Conservation (phyloP, 2,888 invertebrate species). For the Elmis aenea region DNA sequence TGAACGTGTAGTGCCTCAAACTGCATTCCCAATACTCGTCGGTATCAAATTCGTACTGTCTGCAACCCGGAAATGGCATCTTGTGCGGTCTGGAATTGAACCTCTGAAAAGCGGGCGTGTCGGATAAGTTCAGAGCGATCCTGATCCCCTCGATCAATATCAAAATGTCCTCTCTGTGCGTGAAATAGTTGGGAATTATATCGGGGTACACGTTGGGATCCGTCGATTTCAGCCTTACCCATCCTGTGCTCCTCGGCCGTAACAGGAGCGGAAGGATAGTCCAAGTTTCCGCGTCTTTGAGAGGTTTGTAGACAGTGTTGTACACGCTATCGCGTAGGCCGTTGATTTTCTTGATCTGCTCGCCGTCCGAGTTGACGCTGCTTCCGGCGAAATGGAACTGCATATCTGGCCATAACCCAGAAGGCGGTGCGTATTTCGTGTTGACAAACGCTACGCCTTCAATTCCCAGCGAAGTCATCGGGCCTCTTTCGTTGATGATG, state of each 20-base stretch:
- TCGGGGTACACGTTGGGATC: slow-evolving; percentile 80
- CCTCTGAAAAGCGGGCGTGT: slow-evolving; percentile 72
- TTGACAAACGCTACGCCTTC: slow-evolving; percentile 86
- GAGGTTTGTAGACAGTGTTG: slow-evolving; percentile 79
- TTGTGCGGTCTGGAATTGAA: slow-evolving; percentile 75
- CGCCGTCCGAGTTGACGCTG: slow-evolving; percentile 78
- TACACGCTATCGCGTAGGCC: slow-evolving; percentile 75
- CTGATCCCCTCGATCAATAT: slow-evolving; percentile 79
- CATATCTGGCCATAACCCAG: slow-evolving; percentile 76
- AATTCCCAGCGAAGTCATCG: slow-evolving; percentile 75
- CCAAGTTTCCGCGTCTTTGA: slow-evolving; percentile 76
- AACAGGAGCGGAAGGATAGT: slow-evolving; percentile 75
- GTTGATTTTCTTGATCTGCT: slow-evolving; percentile 66
- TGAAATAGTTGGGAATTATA: slow-evolving; percentile 89
- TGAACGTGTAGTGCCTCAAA: slow-evolving; percentile 71
- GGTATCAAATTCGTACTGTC: slow-evolving; percentile 63
- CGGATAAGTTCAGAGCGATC: slow-evolving; percentile 74
- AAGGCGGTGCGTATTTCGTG: slow-evolving; percentile 75
- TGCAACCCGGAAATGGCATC: slow-evolving; percentile 79
- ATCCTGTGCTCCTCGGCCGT: slow-evolving; percentile 82
- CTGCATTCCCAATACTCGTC: slow-evolving; percentile 87
- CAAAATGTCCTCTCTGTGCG: slow-evolving; percentile 74
- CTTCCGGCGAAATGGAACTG: slow-evolving; percentile 85
- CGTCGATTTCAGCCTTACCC: slow-evolving; percentile 73
- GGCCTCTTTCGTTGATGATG: slow-evolving; percentile 73